These are phyloP conservation scores for Porites rus DNA, from an alignment of 92 coral and sea anemone genomes.

Conservation along the genomic window DNA sequence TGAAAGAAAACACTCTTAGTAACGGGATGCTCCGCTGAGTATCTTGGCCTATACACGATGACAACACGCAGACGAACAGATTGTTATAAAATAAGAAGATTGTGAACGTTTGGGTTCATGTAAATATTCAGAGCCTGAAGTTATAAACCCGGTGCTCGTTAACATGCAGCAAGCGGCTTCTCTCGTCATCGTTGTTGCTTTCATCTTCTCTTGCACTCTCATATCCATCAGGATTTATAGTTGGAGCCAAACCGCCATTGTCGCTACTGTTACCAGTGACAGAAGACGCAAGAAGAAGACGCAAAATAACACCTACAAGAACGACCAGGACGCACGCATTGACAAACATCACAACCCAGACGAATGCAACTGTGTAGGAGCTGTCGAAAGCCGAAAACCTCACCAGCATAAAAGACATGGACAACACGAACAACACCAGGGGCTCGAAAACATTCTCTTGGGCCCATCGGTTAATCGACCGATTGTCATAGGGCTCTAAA, in stretches of 20 bases:
- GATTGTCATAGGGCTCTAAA: conserved; percentile 26
- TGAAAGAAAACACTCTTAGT: too few relatives aligned
- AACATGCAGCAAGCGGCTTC: background rate
- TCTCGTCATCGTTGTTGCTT: background rate
- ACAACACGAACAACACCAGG: background rate
- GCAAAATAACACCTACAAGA: conserved; percentile 15
- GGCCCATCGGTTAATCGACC: background rate
- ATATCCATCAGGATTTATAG: background rate
- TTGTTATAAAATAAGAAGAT: too few relatives aligned
- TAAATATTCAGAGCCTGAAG: too few relatives aligned
- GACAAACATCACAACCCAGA: conserved; percentile 42
- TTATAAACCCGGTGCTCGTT: too few relatives aligned
- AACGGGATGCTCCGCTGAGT: too few relatives aligned
- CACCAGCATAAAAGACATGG: conserved; percentile 42
- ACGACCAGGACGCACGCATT: conserved; percentile 22
- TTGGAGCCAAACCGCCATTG: background rate
- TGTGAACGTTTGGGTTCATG: too few relatives aligned
- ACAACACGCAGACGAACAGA: too few relatives aligned
- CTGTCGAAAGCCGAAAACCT: conserved; percentile 55
- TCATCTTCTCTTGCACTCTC: background rate
- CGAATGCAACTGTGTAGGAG: background rate
- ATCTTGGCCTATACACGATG: too few relatives aligned
- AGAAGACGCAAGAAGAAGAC: conserved; percentile 8
- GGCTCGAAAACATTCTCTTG: conserved; percentile 56
- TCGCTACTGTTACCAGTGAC: background rate